Evolutionary conservation across 2,797 vertebrate species (phyloP).

Genomic region (Sylvilagus floridanus): DNA sequence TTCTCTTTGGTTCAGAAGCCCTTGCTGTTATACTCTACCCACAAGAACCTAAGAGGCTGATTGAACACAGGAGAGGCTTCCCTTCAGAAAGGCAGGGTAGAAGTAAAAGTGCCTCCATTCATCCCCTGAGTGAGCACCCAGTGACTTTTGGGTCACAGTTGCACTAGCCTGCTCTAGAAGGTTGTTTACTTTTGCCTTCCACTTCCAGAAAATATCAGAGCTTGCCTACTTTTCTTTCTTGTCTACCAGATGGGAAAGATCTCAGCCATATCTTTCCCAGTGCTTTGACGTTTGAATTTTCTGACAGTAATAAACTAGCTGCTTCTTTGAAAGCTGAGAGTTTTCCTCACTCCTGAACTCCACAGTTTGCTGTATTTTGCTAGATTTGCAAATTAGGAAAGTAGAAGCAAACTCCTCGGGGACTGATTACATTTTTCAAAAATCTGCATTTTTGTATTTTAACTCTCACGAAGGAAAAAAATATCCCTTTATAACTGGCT

Average conservation of each 20-base stretch:
- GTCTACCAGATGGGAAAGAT: background rate
- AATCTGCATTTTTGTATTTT: constrained; percentile 70
- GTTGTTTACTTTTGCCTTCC: background rate
- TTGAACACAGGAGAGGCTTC: background rate
- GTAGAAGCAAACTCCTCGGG: constrained; percentile 47
- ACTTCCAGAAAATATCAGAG: constrained; percentile 4
- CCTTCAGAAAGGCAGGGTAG: background rate
- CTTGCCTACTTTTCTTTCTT: background rate
- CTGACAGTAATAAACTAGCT: background rate
- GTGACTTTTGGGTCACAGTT: background rate
- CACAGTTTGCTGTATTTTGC: constrained; percentile 62
- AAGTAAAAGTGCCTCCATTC: background rate
- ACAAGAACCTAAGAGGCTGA: background rate
- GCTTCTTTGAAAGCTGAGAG: constrained; percentile 1
- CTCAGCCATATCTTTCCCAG: background rate
- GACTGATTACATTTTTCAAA: constrained; percentile 61
- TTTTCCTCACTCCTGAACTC: constrained; percentile 56
- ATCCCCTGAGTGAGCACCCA: background rate
- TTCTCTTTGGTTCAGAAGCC: background rate
- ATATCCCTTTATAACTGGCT: constrained; percentile 36
- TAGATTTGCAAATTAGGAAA: constrained; percentile 69
- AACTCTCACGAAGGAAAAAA: constrained; percentile 18
- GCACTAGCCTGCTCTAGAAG: background rate
- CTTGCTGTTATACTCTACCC: background rate
- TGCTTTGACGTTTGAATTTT: constrained; percentile 51